These are phyloP conservation scores for Listronotus bonariensis DNA, from an alignment of 1,140 invertebrate species.

Conservation along the genomic window DNA sequence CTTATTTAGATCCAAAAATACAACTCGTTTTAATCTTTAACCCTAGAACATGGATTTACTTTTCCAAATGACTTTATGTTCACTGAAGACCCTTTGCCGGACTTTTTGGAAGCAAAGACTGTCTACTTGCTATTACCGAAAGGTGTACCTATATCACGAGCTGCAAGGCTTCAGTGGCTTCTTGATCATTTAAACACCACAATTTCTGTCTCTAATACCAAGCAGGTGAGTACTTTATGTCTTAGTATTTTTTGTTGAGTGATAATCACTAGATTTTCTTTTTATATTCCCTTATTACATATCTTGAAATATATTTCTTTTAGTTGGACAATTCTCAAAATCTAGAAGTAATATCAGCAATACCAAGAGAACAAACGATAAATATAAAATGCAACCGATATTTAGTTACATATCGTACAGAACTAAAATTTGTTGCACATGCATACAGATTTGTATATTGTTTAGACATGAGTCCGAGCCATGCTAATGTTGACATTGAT, in stretches of 20 bases:
- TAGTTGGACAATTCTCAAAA: slow-evolving; percentile 57
- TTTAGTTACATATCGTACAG: slow-evolving; percentile 58
- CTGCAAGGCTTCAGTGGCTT: slow-evolving; percentile 77
- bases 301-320: too few species aligned
- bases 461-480: slow-evolving; percentile 80
- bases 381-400: slow-evolving; percentile 64
- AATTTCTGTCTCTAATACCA: slow-evolving; percentile 58
- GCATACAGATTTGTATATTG: slow-evolving; percentile 76
- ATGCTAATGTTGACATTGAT: slow-evolving; percentile 73
- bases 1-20: too few species aligned
- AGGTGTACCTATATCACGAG: slow-evolving; percentile 75
- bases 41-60: slow-evolving; percentile 40
- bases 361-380: slow-evolving; percentile 64
- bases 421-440: slow-evolving; percentile 61
- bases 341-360: slow-evolving; percentile 67
- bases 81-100: slow-evolving; percentile 46
- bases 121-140: slow-evolving; percentile 76
- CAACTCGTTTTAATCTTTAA: too few species aligned
- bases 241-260: not conserved
- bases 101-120: slow-evolving; percentile 65
- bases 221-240: slow-evolving; percentile 44
- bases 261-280: slow-evolving; percentile 8
- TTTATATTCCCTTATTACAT: slow-evolving; percentile 6
- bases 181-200: slow-evolving; percentile 70
- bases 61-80: slow-evolving; percentile 42